These are phyloP conservation scores for Neoitamus cyanurus DNA, from an alignment of 2,888 invertebrate species.

Conservation along the genomic window DNA sequence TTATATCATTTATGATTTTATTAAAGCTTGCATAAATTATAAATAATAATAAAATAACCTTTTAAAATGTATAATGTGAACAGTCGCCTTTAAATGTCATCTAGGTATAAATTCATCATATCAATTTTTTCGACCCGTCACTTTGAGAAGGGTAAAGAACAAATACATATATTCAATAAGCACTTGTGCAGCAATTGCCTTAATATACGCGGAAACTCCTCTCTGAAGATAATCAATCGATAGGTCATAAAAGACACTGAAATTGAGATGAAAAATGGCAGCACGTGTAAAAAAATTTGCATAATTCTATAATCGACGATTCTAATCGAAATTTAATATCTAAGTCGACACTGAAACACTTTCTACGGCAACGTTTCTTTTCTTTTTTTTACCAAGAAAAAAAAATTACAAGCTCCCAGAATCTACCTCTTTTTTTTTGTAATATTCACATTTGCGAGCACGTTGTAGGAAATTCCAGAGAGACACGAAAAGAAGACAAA, in stretches of 20 bases:
- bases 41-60: too few relatives aligned
- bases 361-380: neutral
- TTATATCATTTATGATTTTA: too few relatives aligned
- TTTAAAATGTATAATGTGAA: too few relatives aligned
- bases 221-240: neutral
- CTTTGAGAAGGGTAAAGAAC: neutral
- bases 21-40: too few relatives aligned
- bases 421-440: neutral
- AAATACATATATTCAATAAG: neutral
- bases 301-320: neutral
- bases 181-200: neutral
- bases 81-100: too few relatives aligned
- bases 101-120: too few relatives aligned
- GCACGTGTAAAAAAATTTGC: neutral
- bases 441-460: neutral
- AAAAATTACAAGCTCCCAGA: neutral
- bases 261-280: neutral
- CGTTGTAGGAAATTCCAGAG: neutral
- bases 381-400: neutral
- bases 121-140: neutral
- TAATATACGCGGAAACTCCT: neutral
- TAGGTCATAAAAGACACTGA: neutral
- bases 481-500: neutral
- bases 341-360: neutral
- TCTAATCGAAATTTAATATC: neutral